These are phyloP conservation scores for Eriocheir sinensis DNA, from an alignment of 1,140 invertebrate genomes.

Conservation along the genomic window DNA sequence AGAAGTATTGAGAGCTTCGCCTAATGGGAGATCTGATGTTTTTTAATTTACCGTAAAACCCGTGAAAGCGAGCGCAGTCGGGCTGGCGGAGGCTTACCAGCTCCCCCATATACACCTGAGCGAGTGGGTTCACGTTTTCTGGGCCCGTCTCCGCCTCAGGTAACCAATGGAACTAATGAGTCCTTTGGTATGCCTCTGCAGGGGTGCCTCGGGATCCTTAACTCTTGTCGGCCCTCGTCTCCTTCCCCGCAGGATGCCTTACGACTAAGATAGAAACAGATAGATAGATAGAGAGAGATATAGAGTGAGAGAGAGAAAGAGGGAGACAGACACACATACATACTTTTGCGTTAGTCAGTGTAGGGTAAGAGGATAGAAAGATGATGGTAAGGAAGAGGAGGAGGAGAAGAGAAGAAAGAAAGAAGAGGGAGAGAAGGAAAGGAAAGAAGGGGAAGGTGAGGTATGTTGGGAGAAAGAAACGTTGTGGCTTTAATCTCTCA, in stretches of 20 bases:
- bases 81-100: background rate
- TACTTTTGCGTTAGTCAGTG: too few species aligned
- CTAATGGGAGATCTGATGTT: background rate
- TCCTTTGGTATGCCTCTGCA: background rate
- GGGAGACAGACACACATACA: too few species aligned
- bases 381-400: too few species aligned
- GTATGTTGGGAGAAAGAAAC: too few species aligned
- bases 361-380: too few species aligned
- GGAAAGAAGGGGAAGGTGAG: background rate
- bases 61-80: background rate
- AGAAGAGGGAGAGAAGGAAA: constrained; percentile 23
- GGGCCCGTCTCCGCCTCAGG: background rate
- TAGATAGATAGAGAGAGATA: background rate
- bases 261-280: too few species aligned
- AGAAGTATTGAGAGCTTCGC: background rate
- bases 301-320: background rate
- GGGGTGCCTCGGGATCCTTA: background rate
- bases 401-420: constrained; percentile 8
- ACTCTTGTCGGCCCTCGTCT: background rate
- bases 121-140: background rate
- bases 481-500: too few species aligned
- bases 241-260: background rate
- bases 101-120: background rate
- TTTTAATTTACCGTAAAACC: constrained; percentile 5
- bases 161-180: constrained; percentile 15